Evolutionary conservation across 1,140 invertebrate species (phyloP), one percentile per base, ranked within the genome.

Genomic region (Ostrea denselamellosa): DNA sequence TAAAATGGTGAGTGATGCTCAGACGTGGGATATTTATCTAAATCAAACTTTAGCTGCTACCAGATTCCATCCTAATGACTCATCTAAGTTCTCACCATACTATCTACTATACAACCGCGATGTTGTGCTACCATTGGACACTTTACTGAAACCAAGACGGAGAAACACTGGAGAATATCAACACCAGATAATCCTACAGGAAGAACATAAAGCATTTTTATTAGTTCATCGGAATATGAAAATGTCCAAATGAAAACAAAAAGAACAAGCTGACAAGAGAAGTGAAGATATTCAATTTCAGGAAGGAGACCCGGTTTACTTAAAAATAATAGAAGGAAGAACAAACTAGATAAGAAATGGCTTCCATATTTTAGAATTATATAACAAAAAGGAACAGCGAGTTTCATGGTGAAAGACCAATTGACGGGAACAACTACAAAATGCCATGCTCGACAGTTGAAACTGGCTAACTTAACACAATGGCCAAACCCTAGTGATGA

Each of bases 101-200:
- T 90, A n/a, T 22, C 28, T 90, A 1, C 17, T 89, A 0, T 89
- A 88, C 34, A 87, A 89, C 17, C 22, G 85, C 25, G 90, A 90
- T 62, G 17, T 62, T 0, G 68, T 90, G 14, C n/a, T 86, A 14
- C 82, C 85, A 25, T 8, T 88, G 14, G 89, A 88, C 52, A 87
- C 87, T 84, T 53, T 56, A 14, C n/a, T 56, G 44, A 85, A 68
- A 85, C 89, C 87, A 12, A 17, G 89, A 52, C 28, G 82, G 7
- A 88, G 87, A 52, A 86, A 88, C 12, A 71, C 22, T 2, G 83
- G 71, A 28, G 65, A 88, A n/a, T n/a, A n/a, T n/a, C n/a, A n/a
- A n/a, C n/a, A n/a, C n/a, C n/a, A n/a, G n/a, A n/a, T n/a, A n/a
- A n/a, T n/a, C n/a, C n/a, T n/a, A n/a, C n/a, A n/a, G 65, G 54